Conservation (phyloP, 2,888 invertebrate species). For the Dexiosoma caninum region DNA sequence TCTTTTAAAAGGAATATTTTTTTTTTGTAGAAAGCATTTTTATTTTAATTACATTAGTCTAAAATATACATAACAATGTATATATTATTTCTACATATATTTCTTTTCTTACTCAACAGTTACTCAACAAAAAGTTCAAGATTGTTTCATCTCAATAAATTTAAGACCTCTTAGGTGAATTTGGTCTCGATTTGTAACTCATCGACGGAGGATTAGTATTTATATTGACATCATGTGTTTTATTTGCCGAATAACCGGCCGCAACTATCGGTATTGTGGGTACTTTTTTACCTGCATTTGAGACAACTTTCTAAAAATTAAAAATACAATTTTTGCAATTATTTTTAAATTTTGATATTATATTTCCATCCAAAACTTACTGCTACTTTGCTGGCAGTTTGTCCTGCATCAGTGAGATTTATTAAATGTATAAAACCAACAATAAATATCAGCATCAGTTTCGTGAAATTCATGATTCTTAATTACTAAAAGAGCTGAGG, state of each 20-base stretch:
- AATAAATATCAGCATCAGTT: background rate
- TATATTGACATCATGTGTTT: conserved; percentile 29
- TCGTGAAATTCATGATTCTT: background rate
- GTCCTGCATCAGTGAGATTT: background rate
- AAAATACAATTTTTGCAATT: background rate
- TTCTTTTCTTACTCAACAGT: no score
- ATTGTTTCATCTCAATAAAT: no score
- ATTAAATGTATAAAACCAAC: background rate
- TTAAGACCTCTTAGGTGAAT: conserved; percentile 29
- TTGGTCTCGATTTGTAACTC: conserved; percentile 14
- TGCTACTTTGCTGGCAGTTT: background rate
- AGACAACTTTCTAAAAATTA: background rate
- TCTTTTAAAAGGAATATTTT: no score
- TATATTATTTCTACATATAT: no score
- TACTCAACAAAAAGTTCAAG: no score
- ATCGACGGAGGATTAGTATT: conserved; percentile 32
- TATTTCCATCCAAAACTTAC: background rate
- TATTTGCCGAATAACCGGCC: background rate
- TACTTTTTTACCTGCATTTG: conserved; percentile 6
- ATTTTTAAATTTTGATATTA: background rate
- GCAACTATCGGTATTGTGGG: conserved; percentile 5
- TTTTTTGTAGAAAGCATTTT: no score
- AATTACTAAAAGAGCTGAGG: background rate
- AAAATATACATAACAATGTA: no score
- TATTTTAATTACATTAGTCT: no score